A percentile compares a stretch with the other conserved stretches of the same genome.
Evolutionary conservation across 2,797 vertebrate genomes (phyloP).

Genomic region (Centropyge bicolor): DNA sequence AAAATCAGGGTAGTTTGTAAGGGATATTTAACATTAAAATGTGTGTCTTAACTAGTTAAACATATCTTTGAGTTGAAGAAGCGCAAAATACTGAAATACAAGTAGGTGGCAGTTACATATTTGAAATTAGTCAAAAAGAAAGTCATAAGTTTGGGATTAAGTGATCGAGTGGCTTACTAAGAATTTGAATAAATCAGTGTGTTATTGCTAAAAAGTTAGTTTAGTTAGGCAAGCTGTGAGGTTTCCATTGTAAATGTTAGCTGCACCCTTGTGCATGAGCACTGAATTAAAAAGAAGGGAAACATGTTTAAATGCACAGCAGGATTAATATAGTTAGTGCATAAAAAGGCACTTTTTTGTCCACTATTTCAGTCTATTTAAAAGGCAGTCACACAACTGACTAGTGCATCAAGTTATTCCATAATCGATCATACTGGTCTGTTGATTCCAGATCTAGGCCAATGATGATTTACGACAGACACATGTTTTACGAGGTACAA

Average conservation of each 20-base stretch:
- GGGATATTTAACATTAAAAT: constrained; percentile 23
- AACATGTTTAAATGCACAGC: constrained; percentile 51
- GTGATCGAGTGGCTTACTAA: constrained; percentile 29
- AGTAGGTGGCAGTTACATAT: constrained; percentile 42
- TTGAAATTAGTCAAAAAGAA: constrained; percentile 17
- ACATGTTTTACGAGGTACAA: constrained; percentile 38
- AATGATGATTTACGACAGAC: constrained; percentile 39
- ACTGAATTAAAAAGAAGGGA: constrained; percentile 38
- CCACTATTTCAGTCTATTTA: constrained; percentile 54
- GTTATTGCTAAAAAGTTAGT: constrained; percentile 51
- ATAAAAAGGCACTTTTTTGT: constrained; percentile 76
- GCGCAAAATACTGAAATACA: constrained; percentile 60
- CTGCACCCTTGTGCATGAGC: constrained; percentile 11
- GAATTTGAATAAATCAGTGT: constrained; percentile 30
- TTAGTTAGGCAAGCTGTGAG: constrained; percentile 41
- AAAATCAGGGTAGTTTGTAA: constrained; percentile 41
- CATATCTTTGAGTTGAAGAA: constrained; percentile 39
- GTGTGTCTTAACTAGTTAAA: constrained; percentile 32
- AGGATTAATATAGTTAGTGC: constrained; percentile 63
- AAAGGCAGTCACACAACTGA: constrained; percentile 52
- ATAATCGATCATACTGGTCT: constrained; percentile 30
- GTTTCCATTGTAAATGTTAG: constrained; percentile 18
- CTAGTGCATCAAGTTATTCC: constrained; percentile 49
- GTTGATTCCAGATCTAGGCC: constrained; percentile 64
- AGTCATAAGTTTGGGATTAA: constrained; percentile 17